phyloP scores from a whole-genome alignment of 2,888 invertebrate genomes.

The Hydrotaea diabolus region DNA sequence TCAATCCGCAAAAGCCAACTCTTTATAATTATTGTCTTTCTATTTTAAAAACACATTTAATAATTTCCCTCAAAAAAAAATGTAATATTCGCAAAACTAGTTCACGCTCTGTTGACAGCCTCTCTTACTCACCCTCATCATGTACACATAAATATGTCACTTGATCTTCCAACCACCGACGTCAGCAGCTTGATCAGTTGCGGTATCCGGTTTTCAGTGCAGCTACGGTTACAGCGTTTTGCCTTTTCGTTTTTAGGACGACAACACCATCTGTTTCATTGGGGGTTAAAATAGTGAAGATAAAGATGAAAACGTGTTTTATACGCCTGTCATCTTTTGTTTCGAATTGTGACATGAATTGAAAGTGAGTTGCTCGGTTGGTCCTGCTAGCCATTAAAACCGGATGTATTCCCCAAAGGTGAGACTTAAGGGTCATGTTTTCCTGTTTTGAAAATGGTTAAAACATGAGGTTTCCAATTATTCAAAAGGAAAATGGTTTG shows the following conservation, averaged over 20 bases:
- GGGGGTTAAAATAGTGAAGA: background rate
- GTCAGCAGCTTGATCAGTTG: background rate
- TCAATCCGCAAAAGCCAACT: too few species aligned
- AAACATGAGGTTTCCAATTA: background rate
- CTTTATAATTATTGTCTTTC: too few species aligned
- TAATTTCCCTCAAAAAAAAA: background rate
- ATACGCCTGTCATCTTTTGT: conserved; percentile 27
- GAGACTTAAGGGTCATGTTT: background rate
- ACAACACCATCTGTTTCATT: conserved; percentile 40
- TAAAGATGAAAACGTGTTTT: conserved; percentile 35
- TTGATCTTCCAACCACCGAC: conserved; percentile 35
- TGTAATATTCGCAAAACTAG: background rate
- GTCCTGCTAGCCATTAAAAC: background rate
- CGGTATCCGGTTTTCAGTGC: conserved; percentile 28
- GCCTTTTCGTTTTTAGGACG: background rate
- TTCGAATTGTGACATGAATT: conserved; percentile 11
- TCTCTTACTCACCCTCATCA: too few species aligned
- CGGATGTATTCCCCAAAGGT: conserved; percentile 17
- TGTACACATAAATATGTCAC: background rate
- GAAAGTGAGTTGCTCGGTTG: background rate
- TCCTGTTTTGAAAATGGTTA: background rate
- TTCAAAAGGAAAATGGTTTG: background rate
- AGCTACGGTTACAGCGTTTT: background rate
- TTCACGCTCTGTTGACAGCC: background rate
- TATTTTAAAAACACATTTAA: too few species aligned